These are phyloP conservation scores for Hyposoter didymator DNA, from an alignment of 2,888 invertebrate genomes.

Conservation along the genomic window DNA sequence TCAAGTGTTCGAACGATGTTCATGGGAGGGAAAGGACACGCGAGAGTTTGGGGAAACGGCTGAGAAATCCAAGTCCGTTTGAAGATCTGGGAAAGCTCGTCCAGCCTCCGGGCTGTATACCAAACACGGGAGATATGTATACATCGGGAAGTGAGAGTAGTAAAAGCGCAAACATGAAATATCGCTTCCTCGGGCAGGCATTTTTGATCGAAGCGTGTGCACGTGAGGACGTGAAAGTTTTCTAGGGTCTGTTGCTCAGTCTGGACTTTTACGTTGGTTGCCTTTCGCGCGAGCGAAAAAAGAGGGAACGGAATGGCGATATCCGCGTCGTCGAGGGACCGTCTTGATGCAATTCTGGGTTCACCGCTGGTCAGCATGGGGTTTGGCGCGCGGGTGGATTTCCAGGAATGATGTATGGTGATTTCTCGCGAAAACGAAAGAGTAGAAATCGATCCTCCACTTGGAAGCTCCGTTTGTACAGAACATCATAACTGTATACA, in stretches of 20 bases:
- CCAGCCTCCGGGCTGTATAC: conserved; percentile 49
- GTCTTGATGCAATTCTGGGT: conserved; percentile 47
- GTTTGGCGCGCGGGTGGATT: conserved; percentile 10
- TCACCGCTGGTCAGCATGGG: conserved; percentile 49
- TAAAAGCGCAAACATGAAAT: conserved; percentile 65
- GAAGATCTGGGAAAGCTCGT: conserved; percentile 55
- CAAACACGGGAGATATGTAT: conserved; percentile 38
- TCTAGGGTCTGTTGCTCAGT: conserved; percentile 56
- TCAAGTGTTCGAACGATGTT: conserved; percentile 5
- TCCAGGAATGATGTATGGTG: conserved; percentile 61
- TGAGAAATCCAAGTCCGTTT: conserved; percentile 49
- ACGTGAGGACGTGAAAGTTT: conserved; percentile 61
- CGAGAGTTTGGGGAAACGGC: background rate
- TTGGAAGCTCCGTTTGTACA: conserved; percentile 33
- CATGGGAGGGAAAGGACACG: background rate
- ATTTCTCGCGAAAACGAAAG: conserved; percentile 39
- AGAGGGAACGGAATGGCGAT: conserved; percentile 11
- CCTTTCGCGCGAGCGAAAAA: background rate
- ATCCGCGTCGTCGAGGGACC: conserved; percentile 48
- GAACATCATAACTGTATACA: conserved; percentile 24
- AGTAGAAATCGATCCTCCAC: conserved; percentile 42
- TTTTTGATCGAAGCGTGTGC: conserved; percentile 36
- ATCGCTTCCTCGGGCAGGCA: conserved; percentile 59
- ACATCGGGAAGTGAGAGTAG: conserved; percentile 25
- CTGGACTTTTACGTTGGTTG: conserved; percentile 1